phyloP scores from a whole-genome alignment of 2,113 vertebrate genomes.

The Periophthalmodon schlosseri region DNA sequence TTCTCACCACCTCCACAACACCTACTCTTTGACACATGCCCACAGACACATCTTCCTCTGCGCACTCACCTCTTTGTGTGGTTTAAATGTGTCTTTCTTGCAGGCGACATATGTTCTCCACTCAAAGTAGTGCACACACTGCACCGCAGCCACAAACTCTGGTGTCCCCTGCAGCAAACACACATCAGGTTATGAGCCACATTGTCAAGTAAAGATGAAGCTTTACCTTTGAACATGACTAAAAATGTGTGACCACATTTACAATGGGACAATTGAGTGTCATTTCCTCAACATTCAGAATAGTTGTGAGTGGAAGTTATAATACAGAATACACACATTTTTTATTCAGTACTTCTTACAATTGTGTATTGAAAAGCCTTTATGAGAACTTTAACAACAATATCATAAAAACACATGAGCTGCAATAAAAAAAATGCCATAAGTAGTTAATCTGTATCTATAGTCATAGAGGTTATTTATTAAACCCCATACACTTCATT shows the following conservation, averaged over 20 bases:
- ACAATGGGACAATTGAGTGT: not conserved
- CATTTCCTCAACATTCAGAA: not conserved
- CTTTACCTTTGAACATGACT: not conserved
- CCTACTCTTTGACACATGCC: not conserved
- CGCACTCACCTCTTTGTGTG: slow-evolving; percentile 87
- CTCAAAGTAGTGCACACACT: slow-evolving; percentile 94
- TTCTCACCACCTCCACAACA: not conserved
- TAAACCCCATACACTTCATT: too few species aligned
- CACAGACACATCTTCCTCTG: not conserved
- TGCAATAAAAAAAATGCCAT: too few species aligned
- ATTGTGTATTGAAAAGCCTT: too few species aligned
- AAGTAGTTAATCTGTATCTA: too few species aligned
- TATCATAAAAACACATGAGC: too few species aligned
- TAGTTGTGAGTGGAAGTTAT: not conserved
- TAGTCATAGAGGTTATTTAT: too few species aligned
- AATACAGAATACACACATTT: not conserved
- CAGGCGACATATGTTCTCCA: slow-evolving; percentile 91
- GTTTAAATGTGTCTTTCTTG: slow-evolving; percentile 87
- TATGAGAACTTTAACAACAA: too few species aligned
- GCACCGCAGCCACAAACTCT: slow-evolving; percentile 87
- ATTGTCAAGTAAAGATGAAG: not conserved
- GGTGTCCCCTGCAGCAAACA: slow-evolving; percentile 84
- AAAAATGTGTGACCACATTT: not conserved
- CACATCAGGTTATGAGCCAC: not conserved
- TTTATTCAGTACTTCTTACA: too few species aligned